These are phyloP conservation scores for Leucoma salicis DNA, from an alignment of 2,888 invertebrate species.

Conservation along the genomic window DNA sequence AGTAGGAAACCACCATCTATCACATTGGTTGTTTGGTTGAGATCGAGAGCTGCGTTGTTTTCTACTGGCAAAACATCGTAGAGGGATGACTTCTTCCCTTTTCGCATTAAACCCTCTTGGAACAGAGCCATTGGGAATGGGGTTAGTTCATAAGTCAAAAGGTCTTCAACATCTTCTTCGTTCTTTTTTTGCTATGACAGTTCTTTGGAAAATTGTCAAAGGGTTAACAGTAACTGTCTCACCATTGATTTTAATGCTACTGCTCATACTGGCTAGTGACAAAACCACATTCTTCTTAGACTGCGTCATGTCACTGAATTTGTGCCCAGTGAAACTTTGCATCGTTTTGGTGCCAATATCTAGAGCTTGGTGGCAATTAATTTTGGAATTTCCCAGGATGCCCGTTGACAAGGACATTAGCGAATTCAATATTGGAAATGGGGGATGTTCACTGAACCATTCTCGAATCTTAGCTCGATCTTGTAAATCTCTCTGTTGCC, in stretches of 20 bases:
- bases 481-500: constrained; percentile 5
- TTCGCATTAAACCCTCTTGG: not conserved
- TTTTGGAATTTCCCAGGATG: constrained; percentile 28
- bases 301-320: constrained; percentile 17
- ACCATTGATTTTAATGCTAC: not conserved
- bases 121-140: not conserved
- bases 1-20: not conserved
- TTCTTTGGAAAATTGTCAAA: not conserved
- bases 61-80: not conserved
- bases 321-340: constrained; percentile 36
- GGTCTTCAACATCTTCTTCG: not conserved
- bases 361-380: constrained; percentile 32
- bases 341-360: constrained; percentile 36
- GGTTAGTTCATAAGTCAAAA: not conserved
- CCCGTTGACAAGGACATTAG: constrained; percentile 27
- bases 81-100: not conserved
- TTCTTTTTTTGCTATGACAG: not conserved
- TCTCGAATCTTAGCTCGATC: not conserved
- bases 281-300: not conserved
- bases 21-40: not conserved
- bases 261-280: not conserved
- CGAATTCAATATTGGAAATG: constrained; percentile 9
- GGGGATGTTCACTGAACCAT: not conserved
- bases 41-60: not conserved
- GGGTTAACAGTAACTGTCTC: not conserved